These are phyloP conservation scores for Erpetoichthys calabaricus DNA, from an alignment of 2,797 vertebrate genomes.

Conservation along the genomic window DNA sequence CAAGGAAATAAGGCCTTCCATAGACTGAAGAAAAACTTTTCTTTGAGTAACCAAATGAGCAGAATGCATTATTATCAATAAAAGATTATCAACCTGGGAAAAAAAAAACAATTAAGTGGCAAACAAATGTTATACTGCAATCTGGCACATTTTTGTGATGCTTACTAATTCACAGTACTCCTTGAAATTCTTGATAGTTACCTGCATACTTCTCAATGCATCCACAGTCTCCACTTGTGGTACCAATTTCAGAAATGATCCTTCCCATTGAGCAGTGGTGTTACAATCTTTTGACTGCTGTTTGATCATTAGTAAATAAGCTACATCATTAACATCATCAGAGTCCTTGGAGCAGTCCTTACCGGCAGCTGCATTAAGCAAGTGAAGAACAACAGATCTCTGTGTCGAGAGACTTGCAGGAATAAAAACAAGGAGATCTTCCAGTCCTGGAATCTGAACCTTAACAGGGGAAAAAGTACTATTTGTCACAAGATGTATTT, in stretches of 20 bases:
- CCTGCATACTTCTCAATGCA: conserved; percentile 82
- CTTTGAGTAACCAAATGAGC: conserved; percentile 76
- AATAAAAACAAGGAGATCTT: conserved; percentile 82
- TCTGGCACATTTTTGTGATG: background rate
- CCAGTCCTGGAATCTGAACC: conserved; percentile 81
- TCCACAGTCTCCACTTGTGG: conserved; percentile 85
- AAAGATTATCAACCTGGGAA: conserved; percentile 71
- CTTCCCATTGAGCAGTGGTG: conserved; percentile 70
- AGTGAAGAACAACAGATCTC: conserved; percentile 73
- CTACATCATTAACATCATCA: conserved; percentile 67
- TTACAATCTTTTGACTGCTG: conserved; percentile 49
- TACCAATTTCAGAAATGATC: conserved; percentile 65
- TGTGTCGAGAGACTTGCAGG: conserved; percentile 56
- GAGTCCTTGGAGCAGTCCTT: conserved; percentile 91
- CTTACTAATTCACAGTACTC: background rate
- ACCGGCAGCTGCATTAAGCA: conserved; percentile 86
- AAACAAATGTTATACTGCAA: background rate
- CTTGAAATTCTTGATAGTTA: conserved; percentile 18
- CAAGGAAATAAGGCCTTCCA: conserved; percentile 74
- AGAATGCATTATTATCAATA: conserved; percentile 88
- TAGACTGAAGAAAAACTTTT: conserved; percentile 82
- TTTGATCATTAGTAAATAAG: conserved; percentile 84
- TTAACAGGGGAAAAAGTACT: conserved; percentile 24
- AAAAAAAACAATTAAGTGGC: conserved; percentile 4
- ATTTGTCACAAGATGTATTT: no score